Evolutionary conservation across 2,888 invertebrate species (phyloP), one percentile per base, ranked within the genome.

Genomic region (Onthophagus sagittarius): DNA sequence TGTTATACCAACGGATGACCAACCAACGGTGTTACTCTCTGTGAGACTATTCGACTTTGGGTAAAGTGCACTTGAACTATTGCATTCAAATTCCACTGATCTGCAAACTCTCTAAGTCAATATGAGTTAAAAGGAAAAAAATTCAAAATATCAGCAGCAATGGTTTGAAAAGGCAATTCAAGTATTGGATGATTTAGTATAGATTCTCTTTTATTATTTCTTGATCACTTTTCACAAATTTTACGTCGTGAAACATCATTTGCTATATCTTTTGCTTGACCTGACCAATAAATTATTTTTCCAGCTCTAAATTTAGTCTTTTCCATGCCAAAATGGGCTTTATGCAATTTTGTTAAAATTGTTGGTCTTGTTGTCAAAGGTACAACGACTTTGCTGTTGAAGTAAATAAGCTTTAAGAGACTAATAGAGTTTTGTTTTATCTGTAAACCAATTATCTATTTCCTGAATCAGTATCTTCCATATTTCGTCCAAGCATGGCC

Each of bases 241-340:
- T n/a, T n/a, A n/a, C n/a, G n/a, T n/a, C n/a, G n/a, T n/a, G n/a
- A n/a, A n/a, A n/a, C n/a, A n/a, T n/a, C n/a, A n/a, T n/a, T n/a
- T n/a, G n/a, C n/a, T n/a, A 79, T 79, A 9, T 77, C 75, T 2
- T 74, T 65, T 65, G 75, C 72, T 70, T 80, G 72, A 5, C 75
- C 32, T n/a, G 79, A 77, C 79, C 80, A 80, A 76, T 78, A 78
- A 62, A 79, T 70, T 63, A 79, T 71, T 64, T 76, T 71, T 63
- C 75, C 75, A 11, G 79, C 79, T 75, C 77, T 77, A 7, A 63
- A 32, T 75, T 79, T 79, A 11, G 76, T 78, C 74, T 81, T 80
- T 79, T 64, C 33, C 5, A 33, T 33, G 33, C 33, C 33, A 33
- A 33, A 33, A 33, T 33, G 33, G 7, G 33, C 33, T 33, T 33